Base-by-base conservation (phyloP, 2,797 vertebrate species). In the Rhabdomys pumilio region DNA sequence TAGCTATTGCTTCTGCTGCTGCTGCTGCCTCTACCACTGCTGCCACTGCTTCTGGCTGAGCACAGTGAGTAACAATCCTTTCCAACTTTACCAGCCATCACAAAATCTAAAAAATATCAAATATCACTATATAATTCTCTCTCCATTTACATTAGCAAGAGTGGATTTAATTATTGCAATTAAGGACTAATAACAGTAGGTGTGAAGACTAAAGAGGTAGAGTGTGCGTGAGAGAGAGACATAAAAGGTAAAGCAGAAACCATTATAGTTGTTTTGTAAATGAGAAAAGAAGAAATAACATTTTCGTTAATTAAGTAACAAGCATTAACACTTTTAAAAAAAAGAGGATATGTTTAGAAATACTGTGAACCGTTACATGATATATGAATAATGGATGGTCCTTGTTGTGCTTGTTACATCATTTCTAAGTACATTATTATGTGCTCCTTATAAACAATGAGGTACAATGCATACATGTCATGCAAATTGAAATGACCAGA, bases 391-490 rank as follows among this genome's bases (percentile, higher is more conserved):
- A 91, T 69, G 86, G 4, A 9, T 50, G 1, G 5, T 84, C 1
- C 3, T 96, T 53, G 1, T 34, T 24, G 4, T 75, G 47, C 59
- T 95, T 24, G 6, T 61, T 47, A 77, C 5, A 67, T 29, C 3
- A 0, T 17, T 65, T 29, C 38, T 1, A 81, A 82, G 11, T 24
- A 41, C 0, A 19, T 1, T 91, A 89, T 76, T 69, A 83, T 50
- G 0, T 80, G n/a, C 26, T 93, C n/a, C 61, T 76, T 89, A 79
- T 90, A 89, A 94, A 26, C 14, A 95, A n/a, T 83, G 10, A 79
- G 67, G 19, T 26, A 95, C 90, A 29, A 55, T 3, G 1, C 4
- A 61, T 22, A 4, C 22, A 41, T 77, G 92, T 93, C 91, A 84
- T 87, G 29, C 44, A 97, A 94, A 63, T 15, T 67, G 63, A 50